A percentile compares a stretch with the other conserved stretches of the same genome.
Evolutionary conservation across 2,113 vertebrate species (phyloP).

Genomic region (Siniperca knerii): DNA sequence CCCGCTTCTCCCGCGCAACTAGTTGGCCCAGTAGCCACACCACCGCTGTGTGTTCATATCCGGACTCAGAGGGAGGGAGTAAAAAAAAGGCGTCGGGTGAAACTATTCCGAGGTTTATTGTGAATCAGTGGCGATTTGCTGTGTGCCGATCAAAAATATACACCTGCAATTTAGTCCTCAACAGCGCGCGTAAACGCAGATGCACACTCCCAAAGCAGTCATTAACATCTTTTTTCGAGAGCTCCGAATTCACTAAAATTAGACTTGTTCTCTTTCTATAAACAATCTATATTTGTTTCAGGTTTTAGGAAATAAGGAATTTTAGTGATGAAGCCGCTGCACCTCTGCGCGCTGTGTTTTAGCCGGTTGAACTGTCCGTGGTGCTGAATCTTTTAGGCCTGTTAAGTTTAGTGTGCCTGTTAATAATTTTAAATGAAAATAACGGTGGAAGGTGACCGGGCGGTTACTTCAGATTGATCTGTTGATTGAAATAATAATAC

Average conservation of each 20-base stretch:
- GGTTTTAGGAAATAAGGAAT: background rate
- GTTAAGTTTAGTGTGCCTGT: conserved; percentile 5
- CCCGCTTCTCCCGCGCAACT: conserved; percentile 69
- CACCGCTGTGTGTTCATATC: conserved; percentile 42
- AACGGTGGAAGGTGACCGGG: background rate
- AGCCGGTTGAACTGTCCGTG: conserved; percentile 64
- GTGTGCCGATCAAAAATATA: conserved; percentile 61
- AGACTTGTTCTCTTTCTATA: background rate
- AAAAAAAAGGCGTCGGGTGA: conserved; percentile 13
- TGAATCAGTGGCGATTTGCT: conserved; percentile 69
- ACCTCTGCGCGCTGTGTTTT: conserved; percentile 18
- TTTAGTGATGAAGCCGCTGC: background rate
- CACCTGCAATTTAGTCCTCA: conserved; percentile 50
- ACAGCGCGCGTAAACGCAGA: conserved; percentile 21
- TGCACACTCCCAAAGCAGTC: conserved; percentile 12
- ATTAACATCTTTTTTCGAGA: background rate
- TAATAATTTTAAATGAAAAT: background rate
- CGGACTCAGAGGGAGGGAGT: background rate
- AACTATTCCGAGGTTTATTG: conserved; percentile 63
- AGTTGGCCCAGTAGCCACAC: conserved; percentile 60
- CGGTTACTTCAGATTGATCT: background rate
- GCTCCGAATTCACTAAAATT: conserved; percentile 1
- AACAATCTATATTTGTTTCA: background rate
- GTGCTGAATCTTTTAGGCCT: conserved; percentile 67
- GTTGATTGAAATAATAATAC: conserved; percentile 7